These are phyloP conservation scores for Trichoplusia ni DNA, from an alignment of 1,140 invertebrate genomes.

Conservation along the genomic window DNA sequence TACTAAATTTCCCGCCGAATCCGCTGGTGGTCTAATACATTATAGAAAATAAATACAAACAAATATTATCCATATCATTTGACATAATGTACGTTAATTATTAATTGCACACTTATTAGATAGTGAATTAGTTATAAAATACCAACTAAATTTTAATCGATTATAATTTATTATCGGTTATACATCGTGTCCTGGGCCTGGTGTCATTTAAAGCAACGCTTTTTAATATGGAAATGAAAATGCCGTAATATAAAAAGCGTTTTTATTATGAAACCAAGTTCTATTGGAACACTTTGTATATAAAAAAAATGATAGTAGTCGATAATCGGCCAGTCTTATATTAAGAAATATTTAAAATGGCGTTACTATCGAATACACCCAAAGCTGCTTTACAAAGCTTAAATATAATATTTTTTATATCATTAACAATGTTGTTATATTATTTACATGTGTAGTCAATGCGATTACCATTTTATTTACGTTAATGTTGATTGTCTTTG, in stretches of 20 bases:
- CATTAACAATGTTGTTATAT: background rate
- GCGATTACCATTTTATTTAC: background rate
- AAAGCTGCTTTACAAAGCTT: constrained; percentile 52
- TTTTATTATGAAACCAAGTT: no score
- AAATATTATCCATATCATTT: constrained; percentile 49
- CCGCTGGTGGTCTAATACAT: background rate
- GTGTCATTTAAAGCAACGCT: no score
- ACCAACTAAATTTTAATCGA: background rate
- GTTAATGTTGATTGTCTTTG: background rate
- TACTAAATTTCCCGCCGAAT: constrained; percentile 1
- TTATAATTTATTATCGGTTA: no score
- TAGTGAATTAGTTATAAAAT: constrained; percentile 9
- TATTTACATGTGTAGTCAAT: constrained; percentile 5
- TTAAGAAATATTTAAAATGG: constrained; percentile 5
- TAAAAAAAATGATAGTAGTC: no score
- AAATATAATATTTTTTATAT: constrained; percentile 7
- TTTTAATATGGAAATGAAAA: no score
- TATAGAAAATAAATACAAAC: constrained; percentile 7
- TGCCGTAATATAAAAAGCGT: no score
- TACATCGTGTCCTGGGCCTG: no score
- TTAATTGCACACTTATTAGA: constrained; percentile 33
- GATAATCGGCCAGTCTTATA: background rate
- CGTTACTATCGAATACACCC: constrained; percentile 42
- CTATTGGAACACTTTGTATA: no score
- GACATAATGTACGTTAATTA: constrained; percentile 36